Evolutionary conservation across 2,888 invertebrate genomes (phyloP).

Genomic region (Parasteatoda lunata): DNA sequence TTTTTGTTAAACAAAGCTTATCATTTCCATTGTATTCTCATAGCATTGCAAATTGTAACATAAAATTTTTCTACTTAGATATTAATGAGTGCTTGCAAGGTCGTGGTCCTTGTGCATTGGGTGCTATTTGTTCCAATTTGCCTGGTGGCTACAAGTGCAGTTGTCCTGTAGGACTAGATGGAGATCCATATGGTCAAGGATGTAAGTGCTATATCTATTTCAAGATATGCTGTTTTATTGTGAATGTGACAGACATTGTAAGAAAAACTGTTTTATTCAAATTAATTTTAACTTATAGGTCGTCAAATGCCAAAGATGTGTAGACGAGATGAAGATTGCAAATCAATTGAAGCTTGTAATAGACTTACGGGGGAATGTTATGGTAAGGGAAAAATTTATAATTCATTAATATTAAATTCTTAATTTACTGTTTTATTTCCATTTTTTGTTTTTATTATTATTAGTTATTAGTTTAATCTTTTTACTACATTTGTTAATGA

Average conservation of each 20-base stretch:
- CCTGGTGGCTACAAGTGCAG: slow-evolving; percentile 86
- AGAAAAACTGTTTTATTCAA: too few relatives aligned
- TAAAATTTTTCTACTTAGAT: slow-evolving; percentile 77
- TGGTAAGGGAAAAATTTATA: slow-evolving; percentile 51
- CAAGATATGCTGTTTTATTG: not conserved
- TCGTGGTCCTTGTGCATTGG: slow-evolving; percentile 83
- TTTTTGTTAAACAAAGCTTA: too few relatives aligned
- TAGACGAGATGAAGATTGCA: slow-evolving; percentile 70
- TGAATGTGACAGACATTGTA: not conserved
- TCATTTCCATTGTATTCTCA: too few relatives aligned
- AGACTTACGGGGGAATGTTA: slow-evolving; percentile 70
- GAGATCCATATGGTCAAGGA: slow-evolving; percentile 82
- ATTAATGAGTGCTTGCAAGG: slow-evolving; percentile 87
- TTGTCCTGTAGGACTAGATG: slow-evolving; percentile 84
- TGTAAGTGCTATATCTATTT: slow-evolving; percentile 52
- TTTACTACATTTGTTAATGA: too few relatives aligned
- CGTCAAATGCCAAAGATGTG: slow-evolving; percentile 69
- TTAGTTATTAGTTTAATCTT: too few relatives aligned
- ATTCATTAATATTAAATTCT: too few relatives aligned
- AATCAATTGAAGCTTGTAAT: slow-evolving; percentile 70
- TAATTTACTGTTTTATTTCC: too few relatives aligned
- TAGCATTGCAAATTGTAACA: not conserved
- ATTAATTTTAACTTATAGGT: slow-evolving; percentile 24
- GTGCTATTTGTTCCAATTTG: slow-evolving; percentile 86
- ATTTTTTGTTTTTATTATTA: too few relatives aligned